These are phyloP conservation scores for Dendrolimus punctatus DNA, from an alignment of 1,140 invertebrate genomes.

Conservation along the genomic window DNA sequence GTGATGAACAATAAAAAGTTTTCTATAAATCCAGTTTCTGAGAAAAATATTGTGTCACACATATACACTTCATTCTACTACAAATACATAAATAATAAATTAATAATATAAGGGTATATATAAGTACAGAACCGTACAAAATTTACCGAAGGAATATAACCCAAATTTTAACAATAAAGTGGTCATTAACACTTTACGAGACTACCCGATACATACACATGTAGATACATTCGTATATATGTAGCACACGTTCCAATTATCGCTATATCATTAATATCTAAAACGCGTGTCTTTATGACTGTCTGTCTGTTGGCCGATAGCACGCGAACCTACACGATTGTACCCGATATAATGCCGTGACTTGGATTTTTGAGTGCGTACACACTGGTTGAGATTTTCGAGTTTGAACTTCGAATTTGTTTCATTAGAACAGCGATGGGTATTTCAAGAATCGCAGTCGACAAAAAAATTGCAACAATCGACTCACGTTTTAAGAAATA, in stretches of 20 bases:
- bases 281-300: conserved; percentile 48
- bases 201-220: conserved; percentile 14
- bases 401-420: neutral
- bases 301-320: conserved; percentile 38
- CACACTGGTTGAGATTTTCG: conserved; percentile 19
- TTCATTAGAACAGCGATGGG: neutral
- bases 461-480: too few relatives aligned
- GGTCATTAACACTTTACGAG: conserved; percentile 1
- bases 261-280: conserved; percentile 57
- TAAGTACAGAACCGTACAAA: neutral
- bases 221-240: conserved; percentile 28
- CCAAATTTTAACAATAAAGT: conserved; percentile 2
- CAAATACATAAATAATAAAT: too few relatives aligned
- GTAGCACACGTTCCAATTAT: conserved; percentile 58
- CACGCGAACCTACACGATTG: conserved; percentile 46
- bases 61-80: too few relatives aligned
- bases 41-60: too few relatives aligned
- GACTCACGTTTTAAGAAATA: too few relatives aligned
- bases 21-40: too few relatives aligned
- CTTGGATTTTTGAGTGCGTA: conserved; percentile 6
- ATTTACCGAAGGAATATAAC: neutral
- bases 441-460: neutral
- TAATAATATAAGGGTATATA: neutral
- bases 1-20: too few relatives aligned
- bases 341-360: conserved; percentile 51